Percentiles rank a stretch among this genome's conserved stretches.
These are phyloP conservation scores for Orientallactaga sibirica DNA, from an alignment of 2,797 vertebrate species.

Conservation along the genomic window DNA sequence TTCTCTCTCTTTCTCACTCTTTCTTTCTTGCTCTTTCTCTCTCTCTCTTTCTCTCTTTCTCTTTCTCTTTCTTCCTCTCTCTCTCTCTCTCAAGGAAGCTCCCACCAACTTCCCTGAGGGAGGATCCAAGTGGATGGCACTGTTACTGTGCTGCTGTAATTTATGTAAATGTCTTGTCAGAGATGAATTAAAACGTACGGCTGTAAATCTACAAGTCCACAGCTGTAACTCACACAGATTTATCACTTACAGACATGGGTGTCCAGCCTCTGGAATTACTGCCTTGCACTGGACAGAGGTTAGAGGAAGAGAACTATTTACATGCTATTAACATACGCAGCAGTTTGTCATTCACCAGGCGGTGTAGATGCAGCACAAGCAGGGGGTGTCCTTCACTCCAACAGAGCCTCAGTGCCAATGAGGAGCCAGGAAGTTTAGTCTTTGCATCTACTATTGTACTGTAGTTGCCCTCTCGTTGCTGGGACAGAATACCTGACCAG, in stretches of 20 bases:
- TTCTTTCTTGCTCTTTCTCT: no score
- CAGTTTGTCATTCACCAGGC: slow-evolving; percentile 72
- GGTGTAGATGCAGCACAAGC: slow-evolving; percentile 13
- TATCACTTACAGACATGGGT: slow-evolving; percentile 86
- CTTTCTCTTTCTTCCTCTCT: no score
- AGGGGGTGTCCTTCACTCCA: slow-evolving; percentile 38
- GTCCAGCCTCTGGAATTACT: slow-evolving; percentile 85
- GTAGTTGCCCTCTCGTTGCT: no score
- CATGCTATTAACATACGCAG: slow-evolving; percentile 71
- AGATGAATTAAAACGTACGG: slow-evolving; percentile 88
- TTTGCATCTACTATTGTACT: neutral
- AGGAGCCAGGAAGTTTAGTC: neutral
- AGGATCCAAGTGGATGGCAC: slow-evolving; percentile 15
- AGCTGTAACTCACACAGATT: slow-evolving; percentile 87
- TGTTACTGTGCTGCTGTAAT: slow-evolving; percentile 77
- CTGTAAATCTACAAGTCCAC: slow-evolving; percentile 87
- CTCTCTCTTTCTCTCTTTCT: no score
- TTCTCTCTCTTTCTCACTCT: no score
- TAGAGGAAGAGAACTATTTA: slow-evolving; percentile 72
- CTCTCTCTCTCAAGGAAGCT: neutral
- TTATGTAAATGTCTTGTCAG: slow-evolving; percentile 87
- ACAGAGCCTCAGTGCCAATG: neutral
- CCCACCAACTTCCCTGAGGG: neutral
- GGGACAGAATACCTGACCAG: no score
- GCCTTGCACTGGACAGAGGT: slow-evolving; percentile 80